Base-by-base conservation (phyloP, 1,140 invertebrate genomes). In the Spodoptera frugiperda region DNA sequence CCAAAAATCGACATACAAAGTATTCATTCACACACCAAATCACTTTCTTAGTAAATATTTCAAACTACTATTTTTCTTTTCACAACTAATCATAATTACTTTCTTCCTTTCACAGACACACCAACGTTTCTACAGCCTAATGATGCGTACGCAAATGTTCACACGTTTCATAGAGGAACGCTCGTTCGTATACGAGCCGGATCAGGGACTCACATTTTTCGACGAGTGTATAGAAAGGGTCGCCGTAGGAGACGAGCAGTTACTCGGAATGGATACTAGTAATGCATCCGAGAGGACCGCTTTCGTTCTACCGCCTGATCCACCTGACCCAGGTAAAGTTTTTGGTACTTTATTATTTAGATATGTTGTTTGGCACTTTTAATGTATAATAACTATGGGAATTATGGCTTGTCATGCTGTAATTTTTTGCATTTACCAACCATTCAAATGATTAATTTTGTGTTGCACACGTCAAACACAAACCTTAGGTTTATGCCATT, bases 81-180 rank as follows among this genome's bases (percentile, higher is more conserved):
- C 25, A 25, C 71, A 15, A 63, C 5, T 72, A 11, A 46, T 57
- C 5, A 53, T 63, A 63, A 0, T 3, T 4, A 25, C 9, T 1
- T 33, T 48, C 44, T 30, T 33, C 6, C n/a, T 54, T n/a, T 33
- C 14, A 33, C 97, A 98, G 94, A 96, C 97, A 54, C 97, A 99
- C 88, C 97, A 98, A 54, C 98, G 98, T 91, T 99, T 99, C 94
- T 99, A 98, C 92, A 95, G 96, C 59, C 95, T 98, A 80, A 91
- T 99, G 84, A 97, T 98, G 93, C 97, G 96, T 87, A 99, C 99
- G 0, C 99, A 99, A 94, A 99, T 99, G 97, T 99, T 99, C 92
- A 99, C 98, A 76, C 96, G 98, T 53, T 99, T 99, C 93, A 99
- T 99, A 82, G 99, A 99, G 94, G 99, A 99, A 94, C 96, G 99